Conservation (phyloP, 2,113 vertebrate species). For the Hydropotes inermis region DNA sequence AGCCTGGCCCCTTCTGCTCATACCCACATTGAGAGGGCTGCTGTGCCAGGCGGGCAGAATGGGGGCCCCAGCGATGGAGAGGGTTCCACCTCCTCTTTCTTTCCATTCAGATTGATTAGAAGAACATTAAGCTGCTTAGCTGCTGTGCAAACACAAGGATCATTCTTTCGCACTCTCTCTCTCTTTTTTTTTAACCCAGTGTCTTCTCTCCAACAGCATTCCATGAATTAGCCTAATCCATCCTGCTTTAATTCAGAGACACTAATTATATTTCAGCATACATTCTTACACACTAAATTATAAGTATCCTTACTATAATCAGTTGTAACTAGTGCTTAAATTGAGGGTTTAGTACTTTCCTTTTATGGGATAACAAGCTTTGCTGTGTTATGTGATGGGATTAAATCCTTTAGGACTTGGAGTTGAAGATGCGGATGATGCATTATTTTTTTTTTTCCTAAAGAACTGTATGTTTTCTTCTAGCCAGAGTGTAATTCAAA, state of each 20-base stretch:
- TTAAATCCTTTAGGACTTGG: conserved; percentile 67
- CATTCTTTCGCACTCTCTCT: conserved; percentile 70
- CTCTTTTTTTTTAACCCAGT: background rate
- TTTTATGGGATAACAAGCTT: conserved; percentile 77
- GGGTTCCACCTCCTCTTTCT: conserved; percentile 71
- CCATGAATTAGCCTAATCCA: conserved; percentile 80
- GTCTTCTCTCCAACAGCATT: conserved; percentile 75
- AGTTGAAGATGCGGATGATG: conserved; percentile 50
- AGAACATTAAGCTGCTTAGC: conserved; percentile 81
- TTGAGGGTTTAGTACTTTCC: conserved; percentile 72
- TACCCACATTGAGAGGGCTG: conserved; percentile 72
- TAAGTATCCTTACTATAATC: conserved; percentile 79
- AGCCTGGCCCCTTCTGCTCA: conserved; percentile 74
- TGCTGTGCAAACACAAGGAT: conserved; percentile 82
- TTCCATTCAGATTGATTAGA: conserved; percentile 77
- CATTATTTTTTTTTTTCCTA: background rate
- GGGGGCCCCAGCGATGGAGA: conserved; percentile 67
- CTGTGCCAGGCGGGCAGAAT: conserved; percentile 77
- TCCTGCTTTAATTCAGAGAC: conserved; percentile 77
- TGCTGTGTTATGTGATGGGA: conserved; percentile 73
- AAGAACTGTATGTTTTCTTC: background rate
- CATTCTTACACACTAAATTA: conserved; percentile 78
- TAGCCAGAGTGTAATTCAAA: conserved; percentile 55
- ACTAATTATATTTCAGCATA: conserved; percentile 81
- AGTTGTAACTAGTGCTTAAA: conserved; percentile 81